Base-by-base conservation (phyloP, 2,797 vertebrate species). In the Smutsia temminckii region DNA sequence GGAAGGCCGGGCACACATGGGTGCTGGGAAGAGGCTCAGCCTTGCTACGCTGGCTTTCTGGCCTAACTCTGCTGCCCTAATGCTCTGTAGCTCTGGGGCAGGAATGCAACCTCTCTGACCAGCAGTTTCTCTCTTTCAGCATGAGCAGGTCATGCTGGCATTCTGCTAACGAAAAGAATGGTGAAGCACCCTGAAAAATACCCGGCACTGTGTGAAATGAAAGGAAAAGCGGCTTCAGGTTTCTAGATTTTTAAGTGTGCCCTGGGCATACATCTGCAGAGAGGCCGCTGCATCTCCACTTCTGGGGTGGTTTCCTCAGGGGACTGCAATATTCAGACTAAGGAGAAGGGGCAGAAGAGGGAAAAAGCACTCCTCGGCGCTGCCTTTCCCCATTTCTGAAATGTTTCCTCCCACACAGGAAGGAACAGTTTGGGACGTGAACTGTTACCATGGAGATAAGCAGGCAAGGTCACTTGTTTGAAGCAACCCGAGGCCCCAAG, bases 351-450 rank as follows among this genome's bases (percentile, higher is more conserved):
- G 96, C 95, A 95, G 8, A 84, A 93, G 74, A 91, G 66, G 95
- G 79, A 74, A 95, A 95, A 96, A 69, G 20, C 71, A 89, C 55
- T 69, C 57, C 94, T 57, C 57, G 51, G n/a, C 42, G 87, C 59
- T 80, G 95, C 83, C 80, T 94, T 87, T 68, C 57, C 74, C n/a
- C 0, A 0, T 95, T 92, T 91, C 92, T 85, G 79, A 92, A 96
- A 69, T 77, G 85, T 77, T 96, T 93, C 93, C 92, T 95, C 95
- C 91, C 92, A 96, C 96, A 95, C 94, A 96, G 92, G 93, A 97
- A 96, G 89, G 96, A 96, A 93, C 85, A 86, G 94, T 95, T 97
- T 94, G 92, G 86, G 93, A 92, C 89, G 90, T 66, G 89, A 92
- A 84, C 75, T 2, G 96, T 97, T 96, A 64, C 97, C 66, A 97